These are phyloP conservation scores for Meloidogyne hapla DNA, from an alignment of 1,140 invertebrate genomes.

Conservation along the genomic window DNA sequence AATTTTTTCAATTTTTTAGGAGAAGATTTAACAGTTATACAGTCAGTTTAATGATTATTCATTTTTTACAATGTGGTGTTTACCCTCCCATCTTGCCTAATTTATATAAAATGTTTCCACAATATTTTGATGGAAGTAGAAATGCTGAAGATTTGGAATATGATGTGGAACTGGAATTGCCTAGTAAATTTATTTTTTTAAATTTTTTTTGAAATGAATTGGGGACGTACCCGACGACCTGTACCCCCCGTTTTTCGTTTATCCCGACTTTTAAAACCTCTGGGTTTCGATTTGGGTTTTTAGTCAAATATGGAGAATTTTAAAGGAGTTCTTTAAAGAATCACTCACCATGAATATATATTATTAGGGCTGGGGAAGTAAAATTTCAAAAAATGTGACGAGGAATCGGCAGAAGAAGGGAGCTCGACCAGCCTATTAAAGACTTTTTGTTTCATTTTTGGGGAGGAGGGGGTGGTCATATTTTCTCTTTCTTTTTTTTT, in stretches of 20 bases:
- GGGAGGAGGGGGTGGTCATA: background rate
- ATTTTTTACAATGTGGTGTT: slow-evolving; percentile 85
- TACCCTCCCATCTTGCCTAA: slow-evolving; percentile 60
- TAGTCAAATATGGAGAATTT: too few relatives aligned
- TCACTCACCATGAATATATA: too few relatives aligned
- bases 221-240: background rate
- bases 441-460: background rate
- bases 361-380: too few relatives aligned
- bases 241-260: too few relatives aligned
- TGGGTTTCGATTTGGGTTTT: too few relatives aligned
- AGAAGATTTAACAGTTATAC: slow-evolving; percentile 63
- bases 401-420: too few relatives aligned
- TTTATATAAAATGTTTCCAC: slow-evolving; percentile 43
- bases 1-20: slow-evolving; percentile 20
- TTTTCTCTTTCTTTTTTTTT: background rate
- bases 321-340: too few relatives aligned
- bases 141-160: slow-evolving; percentile 33
- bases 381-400: too few relatives aligned
- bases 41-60: slow-evolving; percentile 89
- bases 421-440: too few relatives aligned
- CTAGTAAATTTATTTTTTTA: slow-evolving; percentile 28
- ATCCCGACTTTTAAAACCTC: too few relatives aligned
- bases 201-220: background rate
- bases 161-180: slow-evolving; percentile 29
- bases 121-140: slow-evolving; percentile 36